A percentile compares a stretch with the other conserved stretches of the same genome.
phyloP scores from a whole-genome alignment of 1,140 invertebrate species.

The Sminthurides bifidus region DNA sequence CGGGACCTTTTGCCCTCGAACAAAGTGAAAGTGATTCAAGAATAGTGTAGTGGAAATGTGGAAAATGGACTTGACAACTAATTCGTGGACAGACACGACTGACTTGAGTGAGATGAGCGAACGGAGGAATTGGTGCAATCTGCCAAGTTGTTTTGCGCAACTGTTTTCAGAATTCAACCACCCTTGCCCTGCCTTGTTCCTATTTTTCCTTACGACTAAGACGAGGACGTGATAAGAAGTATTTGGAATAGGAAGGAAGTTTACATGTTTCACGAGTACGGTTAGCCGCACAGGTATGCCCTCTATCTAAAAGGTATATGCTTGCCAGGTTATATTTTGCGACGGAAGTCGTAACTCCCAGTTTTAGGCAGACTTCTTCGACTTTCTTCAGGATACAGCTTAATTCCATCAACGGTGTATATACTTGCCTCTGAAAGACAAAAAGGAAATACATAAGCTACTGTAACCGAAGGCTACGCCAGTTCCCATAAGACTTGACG shows the following conservation, averaged over 20 bases:
- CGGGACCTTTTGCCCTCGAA: too few species aligned
- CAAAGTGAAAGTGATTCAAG: too few species aligned
- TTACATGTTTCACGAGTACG: not conserved
- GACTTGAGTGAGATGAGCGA: too few species aligned
- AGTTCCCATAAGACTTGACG: too few species aligned
- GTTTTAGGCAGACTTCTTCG: constrained; percentile 28
- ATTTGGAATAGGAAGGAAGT: not conserved
- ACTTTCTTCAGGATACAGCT: constrained; percentile 52
- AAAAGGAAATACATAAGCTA: constrained; percentile 9
- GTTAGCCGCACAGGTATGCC: not conserved
- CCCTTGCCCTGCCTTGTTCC: not conserved
- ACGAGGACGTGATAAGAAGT: not conserved
- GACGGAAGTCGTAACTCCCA: constrained; percentile 29
- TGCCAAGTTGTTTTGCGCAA: not conserved
- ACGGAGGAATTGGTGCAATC: too few species aligned
- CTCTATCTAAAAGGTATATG: too few species aligned
- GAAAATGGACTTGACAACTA: too few species aligned
- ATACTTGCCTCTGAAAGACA: constrained; percentile 71
- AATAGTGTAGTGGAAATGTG: too few species aligned
- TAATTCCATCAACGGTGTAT: constrained; percentile 78
- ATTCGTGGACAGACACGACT: too few species aligned
- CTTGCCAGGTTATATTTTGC: constrained; percentile 28
- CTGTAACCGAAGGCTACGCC: too few species aligned
- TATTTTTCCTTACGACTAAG: not conserved
- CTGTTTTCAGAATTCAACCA: not conserved